Evolutionary conservation across 2,797 vertebrate genomes (phyloP), one percentile per base, ranked within the genome.

Genomic region (Parauchenoglanis ngamensis): DNA sequence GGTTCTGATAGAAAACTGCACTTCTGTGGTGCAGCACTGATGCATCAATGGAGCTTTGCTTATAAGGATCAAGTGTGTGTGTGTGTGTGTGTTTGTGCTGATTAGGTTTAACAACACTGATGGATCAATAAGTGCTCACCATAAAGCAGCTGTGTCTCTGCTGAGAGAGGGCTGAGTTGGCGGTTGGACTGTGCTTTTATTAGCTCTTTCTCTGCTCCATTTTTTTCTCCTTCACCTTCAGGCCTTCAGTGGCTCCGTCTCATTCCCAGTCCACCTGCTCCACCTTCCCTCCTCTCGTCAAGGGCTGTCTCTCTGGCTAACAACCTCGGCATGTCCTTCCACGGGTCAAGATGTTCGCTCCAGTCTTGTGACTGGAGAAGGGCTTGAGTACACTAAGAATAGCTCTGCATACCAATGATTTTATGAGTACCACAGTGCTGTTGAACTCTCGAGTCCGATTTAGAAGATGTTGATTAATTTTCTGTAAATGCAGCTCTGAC

Each of bases 171-270:
- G n/a, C 23, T 17, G 83, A 85, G 84, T 67, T 31, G 75, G 28
- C 77, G 84, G 84, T 89, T 83, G 79, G 78, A 83, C 70, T 75
- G 52, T 86, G 85, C 87, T 91, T 85, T 87, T 88, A 87, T 90
- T 91, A 84, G 76, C 84, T 83, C 6, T 54, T 79, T 72, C 61
- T 80, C 63, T 63, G 84, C 76, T 91, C 81, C 73, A 86, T 89
- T 89, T 89, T 89, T 88, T 87, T 90, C 88, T 91, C 76, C 63
- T 56, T 79, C 81, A 86, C 88, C 75, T 77, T 84, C 61, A 57
- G 61, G 68, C 81, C 70, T 57, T 63, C 78, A 35, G 67, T 7
- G 31, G 44, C 52, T 72, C 35, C 25, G 1, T 75, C 54, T 85
- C 70, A 61, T 59, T 75, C 83, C 68, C 35, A n/a, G 35, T 75